phyloP scores from a whole-genome alignment of 2,797 vertebrate genomes.

The Acrocephalus scirpaceus region DNA sequence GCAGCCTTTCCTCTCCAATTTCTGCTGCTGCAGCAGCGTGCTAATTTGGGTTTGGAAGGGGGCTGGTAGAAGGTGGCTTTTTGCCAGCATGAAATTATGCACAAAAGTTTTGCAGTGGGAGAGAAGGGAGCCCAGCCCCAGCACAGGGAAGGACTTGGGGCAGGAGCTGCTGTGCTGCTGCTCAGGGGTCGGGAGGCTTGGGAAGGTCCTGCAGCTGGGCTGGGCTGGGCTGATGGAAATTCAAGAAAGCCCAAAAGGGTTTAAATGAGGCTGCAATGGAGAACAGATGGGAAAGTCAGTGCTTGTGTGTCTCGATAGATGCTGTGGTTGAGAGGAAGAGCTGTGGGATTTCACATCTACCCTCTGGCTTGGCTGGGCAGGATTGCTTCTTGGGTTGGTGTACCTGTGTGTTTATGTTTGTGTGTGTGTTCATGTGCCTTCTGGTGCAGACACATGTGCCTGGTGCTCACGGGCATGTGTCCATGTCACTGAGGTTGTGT shows the following conservation, averaged over 20 bases:
- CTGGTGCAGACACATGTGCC: rapidly evolving
- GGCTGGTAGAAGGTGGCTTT: conserved; percentile 50
- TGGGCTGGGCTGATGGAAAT: conserved; percentile 58
- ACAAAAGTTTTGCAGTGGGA: background rate
- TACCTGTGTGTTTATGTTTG: background rate
- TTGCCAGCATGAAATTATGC: conserved; percentile 31
- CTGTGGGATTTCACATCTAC: background rate
- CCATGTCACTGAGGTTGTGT: rapidly evolving
- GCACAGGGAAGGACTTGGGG: background rate
- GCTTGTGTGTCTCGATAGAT: background rate
- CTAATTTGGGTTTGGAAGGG: conserved; percentile 66
- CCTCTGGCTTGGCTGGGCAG: rapidly evolving
- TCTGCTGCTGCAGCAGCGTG: conserved; percentile 64
- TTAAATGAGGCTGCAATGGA: conserved; percentile 37
- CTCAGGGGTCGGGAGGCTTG: background rate
- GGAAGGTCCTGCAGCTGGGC: conserved; percentile 58
- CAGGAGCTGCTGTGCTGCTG: background rate
- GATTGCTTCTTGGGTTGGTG: background rate
- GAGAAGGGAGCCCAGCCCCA: background rate
- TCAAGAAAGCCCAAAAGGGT: conserved; percentile 66
- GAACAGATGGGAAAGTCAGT: conserved; percentile 53
- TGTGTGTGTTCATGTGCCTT: background rate
- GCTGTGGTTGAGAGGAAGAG: background rate
- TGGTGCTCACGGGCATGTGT: background rate
- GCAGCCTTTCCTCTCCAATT: conserved; percentile 55